phyloP scores from a whole-genome alignment of 2,888 invertebrate genomes.

The Psylliodes chrysocephalus region DNA sequence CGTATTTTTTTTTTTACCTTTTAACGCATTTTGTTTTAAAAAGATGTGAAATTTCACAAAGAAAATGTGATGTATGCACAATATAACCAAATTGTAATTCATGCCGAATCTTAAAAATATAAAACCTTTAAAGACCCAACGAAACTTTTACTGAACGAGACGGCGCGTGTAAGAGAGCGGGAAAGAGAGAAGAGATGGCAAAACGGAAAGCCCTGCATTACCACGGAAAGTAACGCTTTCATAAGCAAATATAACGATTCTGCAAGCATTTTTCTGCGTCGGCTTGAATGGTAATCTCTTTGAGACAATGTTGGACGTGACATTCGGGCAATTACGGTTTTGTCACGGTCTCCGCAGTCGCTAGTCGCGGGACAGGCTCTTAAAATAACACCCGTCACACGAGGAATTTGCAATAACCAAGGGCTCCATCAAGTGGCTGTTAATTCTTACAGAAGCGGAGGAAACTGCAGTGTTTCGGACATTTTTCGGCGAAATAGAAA shows the following conservation, averaged over 20 bases:
- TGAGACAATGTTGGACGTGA: slow-evolving; percentile 50
- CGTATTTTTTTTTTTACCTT: too few relatives aligned
- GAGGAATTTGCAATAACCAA: slow-evolving; percentile 60
- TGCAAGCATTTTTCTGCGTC: slow-evolving; percentile 33
- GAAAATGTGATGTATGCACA: too few relatives aligned
- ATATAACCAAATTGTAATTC: too few relatives aligned
- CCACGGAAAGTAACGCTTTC: slow-evolving; percentile 27
- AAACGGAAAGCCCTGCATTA: slow-evolving; percentile 13
- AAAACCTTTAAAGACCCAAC: slow-evolving; percentile 7
- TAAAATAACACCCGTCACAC: slow-evolving; percentile 56
- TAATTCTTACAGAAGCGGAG: slow-evolving; percentile 30
- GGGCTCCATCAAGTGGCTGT: slow-evolving; percentile 46
- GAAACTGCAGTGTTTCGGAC: too few relatives aligned
- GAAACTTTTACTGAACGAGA: background rate
- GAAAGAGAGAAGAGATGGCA: too few relatives aligned
- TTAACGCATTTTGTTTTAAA: too few relatives aligned
- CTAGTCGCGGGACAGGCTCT: slow-evolving; percentile 54
- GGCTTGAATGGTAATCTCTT: slow-evolving; percentile 35
- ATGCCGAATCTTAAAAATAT: slow-evolving; percentile 11
- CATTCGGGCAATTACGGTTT: slow-evolving; percentile 59
- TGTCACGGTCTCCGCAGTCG: slow-evolving; percentile 54
- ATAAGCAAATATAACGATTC: slow-evolving; percentile 31
- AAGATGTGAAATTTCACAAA: too few relatives aligned
- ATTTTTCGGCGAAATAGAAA: too few relatives aligned
- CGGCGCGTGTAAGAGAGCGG: background rate